Base-by-base conservation (phyloP, 2,888 invertebrate species). In the Parascotia fuliginaria region DNA sequence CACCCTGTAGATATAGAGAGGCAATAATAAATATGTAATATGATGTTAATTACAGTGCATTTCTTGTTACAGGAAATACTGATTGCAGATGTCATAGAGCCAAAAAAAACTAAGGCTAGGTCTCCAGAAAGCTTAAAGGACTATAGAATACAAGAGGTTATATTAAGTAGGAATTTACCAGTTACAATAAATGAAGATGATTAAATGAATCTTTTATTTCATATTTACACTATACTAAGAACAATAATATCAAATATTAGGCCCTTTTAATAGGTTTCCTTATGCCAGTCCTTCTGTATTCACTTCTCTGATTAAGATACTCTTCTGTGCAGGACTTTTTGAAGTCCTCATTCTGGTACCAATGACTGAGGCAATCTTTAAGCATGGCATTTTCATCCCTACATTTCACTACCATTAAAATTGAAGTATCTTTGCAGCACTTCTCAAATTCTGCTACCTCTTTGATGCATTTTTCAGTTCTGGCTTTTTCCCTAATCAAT, bases 401-500 rank as follows among this genome's bases (percentile, higher is more conserved):
- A 80, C 98, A 98, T 64, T 93, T 95, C 3, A 96, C 81, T 1
- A 96, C 94, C 95, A 97, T 95, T 0, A 95, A 70, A 0, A 97
- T 36, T 38, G 94, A 93, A 43, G 93, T 91, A 1, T 92, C 93
- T 79, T 95, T 95, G 72, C 97, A 97, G 78, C 97, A 97, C 37
- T 94, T 88, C 27, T 94, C 92, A 73, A 96, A 96, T 38, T 95
- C 94, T 76, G 92, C 84, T 0, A 97, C 96, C 89, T 96, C 95
- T 61, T 93, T 83, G 0, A 77, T 54, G 83, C 99, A 99, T 82
- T 97, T 97, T 72, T 96, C 96, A 9, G 75, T 78, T 80, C 95
- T 96, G 0, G 98, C 96, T 68, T 94, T 95, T 15, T 97, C 96
- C 63, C 98, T 93, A 93, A 99, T 96, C 73, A 96, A 94, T 85